Percentiles rank a stretch among this genome's conserved stretches.
These are phyloP conservation scores for Trachemys scripta DNA, from an alignment of 2,113 vertebrate genomes.

Conservation along the genomic window DNA sequence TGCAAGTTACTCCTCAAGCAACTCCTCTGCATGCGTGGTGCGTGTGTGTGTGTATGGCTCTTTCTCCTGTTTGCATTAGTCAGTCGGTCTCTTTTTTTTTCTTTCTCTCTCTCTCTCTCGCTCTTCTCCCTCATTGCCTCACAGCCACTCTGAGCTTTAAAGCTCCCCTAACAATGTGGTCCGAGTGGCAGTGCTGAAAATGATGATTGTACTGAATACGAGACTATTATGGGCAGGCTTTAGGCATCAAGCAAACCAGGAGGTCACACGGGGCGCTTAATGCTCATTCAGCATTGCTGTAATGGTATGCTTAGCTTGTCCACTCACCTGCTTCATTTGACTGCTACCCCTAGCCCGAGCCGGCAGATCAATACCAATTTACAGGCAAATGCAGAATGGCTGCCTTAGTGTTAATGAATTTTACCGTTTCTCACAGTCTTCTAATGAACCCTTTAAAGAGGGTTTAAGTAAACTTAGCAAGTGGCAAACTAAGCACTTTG, in stretches of 20 bases:
- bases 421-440: constrained; percentile 79
- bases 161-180: constrained; percentile 77
- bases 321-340: constrained; percentile 79
- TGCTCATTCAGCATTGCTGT: constrained; percentile 71
- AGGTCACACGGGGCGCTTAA: constrained; percentile 69
- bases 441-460: constrained; percentile 84
- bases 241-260: constrained; percentile 62
- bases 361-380: constrained; percentile 86
- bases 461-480: constrained; percentile 83
- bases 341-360: constrained; percentile 39
- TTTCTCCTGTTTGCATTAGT: not conserved
- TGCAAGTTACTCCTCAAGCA: not conserved
- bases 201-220: constrained; percentile 63
- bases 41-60: not conserved
- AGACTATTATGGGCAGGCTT: constrained; percentile 77
- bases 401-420: constrained; percentile 86
- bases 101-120: constrained; percentile 72
- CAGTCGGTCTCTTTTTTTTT: constrained; percentile 72
- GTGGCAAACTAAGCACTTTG: constrained; percentile 67
- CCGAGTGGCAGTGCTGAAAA: constrained; percentile 66
- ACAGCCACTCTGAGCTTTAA: constrained; percentile 78
- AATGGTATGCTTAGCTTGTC: constrained; percentile 16
- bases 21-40: not conserved
- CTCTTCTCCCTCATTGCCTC: constrained; percentile 47
- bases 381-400: constrained; percentile 86